A percentile compares a stretch with the other conserved stretches of the same genome.
phyloP scores from a whole-genome alignment of 2,113 vertebrate species.

The Anolis carolinensis region DNA sequence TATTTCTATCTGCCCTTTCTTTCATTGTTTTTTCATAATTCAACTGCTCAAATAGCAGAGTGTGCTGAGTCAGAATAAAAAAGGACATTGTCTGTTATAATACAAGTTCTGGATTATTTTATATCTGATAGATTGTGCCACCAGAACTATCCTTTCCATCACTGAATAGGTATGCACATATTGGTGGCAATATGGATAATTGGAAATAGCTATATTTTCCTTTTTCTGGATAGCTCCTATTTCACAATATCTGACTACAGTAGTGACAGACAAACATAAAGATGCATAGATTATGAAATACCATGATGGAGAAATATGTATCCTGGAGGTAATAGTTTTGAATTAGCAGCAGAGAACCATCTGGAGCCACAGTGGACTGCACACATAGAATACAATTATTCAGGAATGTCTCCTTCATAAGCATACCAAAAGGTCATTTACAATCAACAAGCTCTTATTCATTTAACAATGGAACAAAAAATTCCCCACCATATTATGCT shows the following conservation, averaged over 20 bases:
- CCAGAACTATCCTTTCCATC: neutral
- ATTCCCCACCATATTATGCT: neutral
- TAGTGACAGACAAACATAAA: neutral
- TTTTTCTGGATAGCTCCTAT: neutral
- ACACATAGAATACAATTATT: no score
- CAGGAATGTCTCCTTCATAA: neutral
- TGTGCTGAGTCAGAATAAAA: neutral
- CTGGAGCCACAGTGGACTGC: neutral
- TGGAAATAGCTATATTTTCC: neutral
- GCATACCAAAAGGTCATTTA: neutral
- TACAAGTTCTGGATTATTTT: neutral
- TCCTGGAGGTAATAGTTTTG: neutral
- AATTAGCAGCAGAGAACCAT: neutral
- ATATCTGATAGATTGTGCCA: neutral
- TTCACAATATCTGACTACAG: neutral
- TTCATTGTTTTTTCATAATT: neutral
- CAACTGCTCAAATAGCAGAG: neutral
- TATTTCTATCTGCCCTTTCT: neutral
- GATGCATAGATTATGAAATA: neutral
- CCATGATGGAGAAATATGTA: neutral
- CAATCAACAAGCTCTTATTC: neutral
- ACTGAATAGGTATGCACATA: neutral
- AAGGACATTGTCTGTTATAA: neutral
- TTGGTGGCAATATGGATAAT: neutral
- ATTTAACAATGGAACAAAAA: neutral